Evolutionary conservation across 2,797 vertebrate species (phyloP), one percentile per base, ranked within the genome.

Genomic region (Galago senegalensis): DNA sequence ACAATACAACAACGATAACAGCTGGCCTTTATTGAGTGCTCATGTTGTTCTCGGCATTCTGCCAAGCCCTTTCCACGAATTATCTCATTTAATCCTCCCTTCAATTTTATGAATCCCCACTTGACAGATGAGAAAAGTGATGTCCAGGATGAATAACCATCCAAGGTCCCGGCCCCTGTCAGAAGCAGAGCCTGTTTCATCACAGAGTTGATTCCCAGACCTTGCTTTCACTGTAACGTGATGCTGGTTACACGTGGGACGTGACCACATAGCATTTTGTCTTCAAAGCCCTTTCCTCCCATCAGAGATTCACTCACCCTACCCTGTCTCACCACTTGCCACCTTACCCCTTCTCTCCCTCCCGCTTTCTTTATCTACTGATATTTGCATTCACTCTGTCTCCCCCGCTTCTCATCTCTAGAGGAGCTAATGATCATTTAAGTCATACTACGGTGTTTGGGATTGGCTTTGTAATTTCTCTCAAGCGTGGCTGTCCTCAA

Each of bases 121-220:
- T 89, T 83, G 79, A 75, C 43, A 83, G 89, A 72, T 65, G 73
- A 92, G 67, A 89, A 95, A 29, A 6, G 20, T 14, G 61, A 69
- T 29, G 10, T 5, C 34, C 17, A 31, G 73, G 29, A 65, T 85
- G 58, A 77, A 73, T 65, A 49, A 69, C 29, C 79, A 75, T 23
- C 34, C 6, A 34, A 43, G 31, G 21, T 67, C 84, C 53, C 25
- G 73, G 11, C 16, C 23, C 13, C 37, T 49, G 10, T 72, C 43
- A 65, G 29, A 94, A 93, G 25, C n/a, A 77, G 27, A 83, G 18
- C 12, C 34, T 49, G 27, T 63, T 49, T 12, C 31, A 40, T 21
- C 49, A 56, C 65, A 31, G 7, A 61, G 3, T 23, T 23, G 86
- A 86, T 60, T 88, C 23, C 8, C 43, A 93, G 75, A 21, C 0